A percentile compares a stretch with the other conserved stretches of the same genome.
Conservation (phyloP, 2,888 invertebrate genomes). For the Aproaerema taeniolella region DNA sequence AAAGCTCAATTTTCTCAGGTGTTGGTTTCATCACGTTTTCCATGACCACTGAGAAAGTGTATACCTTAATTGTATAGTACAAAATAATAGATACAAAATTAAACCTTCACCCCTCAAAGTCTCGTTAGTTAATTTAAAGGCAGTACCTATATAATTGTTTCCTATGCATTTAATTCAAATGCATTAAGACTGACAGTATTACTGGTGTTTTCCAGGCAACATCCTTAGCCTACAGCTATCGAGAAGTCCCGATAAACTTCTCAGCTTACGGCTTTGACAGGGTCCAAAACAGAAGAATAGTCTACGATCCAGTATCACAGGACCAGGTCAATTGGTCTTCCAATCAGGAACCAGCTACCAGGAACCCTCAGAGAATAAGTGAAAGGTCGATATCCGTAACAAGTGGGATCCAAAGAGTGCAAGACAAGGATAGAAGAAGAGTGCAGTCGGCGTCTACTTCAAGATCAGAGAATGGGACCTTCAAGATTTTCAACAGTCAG, state of each 20-base stretch:
- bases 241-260: not conserved
- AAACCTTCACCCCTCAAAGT: too few species aligned
- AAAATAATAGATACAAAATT: too few species aligned
- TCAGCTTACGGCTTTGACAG: not conserved
- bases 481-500: slow-evolving; percentile 31
- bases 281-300: not conserved
- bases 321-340: too few species aligned
- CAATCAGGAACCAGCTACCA: slow-evolving; percentile 3
- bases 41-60: too few species aligned
- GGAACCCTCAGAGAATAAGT: slow-evolving; percentile 5
- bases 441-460: slow-evolving; percentile 3
- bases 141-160: too few species aligned
- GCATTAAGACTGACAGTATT: too few species aligned
- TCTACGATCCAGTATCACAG: slow-evolving; percentile 1
- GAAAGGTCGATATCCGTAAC: slow-evolving; percentile 16
- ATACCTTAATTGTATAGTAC: too few species aligned
- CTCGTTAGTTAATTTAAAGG: too few species aligned
- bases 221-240: slow-evolving; percentile 17
- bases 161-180: too few species aligned
- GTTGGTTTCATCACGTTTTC: too few species aligned
- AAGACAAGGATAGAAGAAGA: slow-evolving; percentile 18
- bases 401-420: slow-evolving; percentile 18
- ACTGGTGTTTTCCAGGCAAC: slow-evolving; percentile 15
- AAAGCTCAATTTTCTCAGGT: too few species aligned
- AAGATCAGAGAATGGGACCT: slow-evolving; percentile 26